phyloP scores from a whole-genome alignment of 2,888 invertebrate genomes.

The Troilus luridus region DNA sequence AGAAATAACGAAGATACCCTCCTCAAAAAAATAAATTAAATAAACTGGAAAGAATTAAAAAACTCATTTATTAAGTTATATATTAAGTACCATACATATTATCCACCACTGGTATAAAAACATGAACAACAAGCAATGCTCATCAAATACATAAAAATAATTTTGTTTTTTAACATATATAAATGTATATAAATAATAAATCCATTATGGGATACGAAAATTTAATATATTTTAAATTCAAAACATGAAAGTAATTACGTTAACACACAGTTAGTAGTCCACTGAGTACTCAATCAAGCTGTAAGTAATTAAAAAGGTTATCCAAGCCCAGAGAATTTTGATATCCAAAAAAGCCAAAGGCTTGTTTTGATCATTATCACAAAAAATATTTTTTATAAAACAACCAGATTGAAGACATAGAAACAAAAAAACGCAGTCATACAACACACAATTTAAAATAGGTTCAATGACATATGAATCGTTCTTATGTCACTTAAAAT shows the following conservation, averaged over 20 bases:
- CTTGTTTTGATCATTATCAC: not conserved
- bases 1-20: no score
- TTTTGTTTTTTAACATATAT: not conserved
- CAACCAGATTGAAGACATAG: not conserved
- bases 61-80: not conserved
- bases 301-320: not conserved
- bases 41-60: not conserved
- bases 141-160: conserved; percentile 7
- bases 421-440: not conserved
- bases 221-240: not conserved
- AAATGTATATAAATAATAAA: not conserved
- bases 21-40: not conserved
- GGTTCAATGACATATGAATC: not conserved
- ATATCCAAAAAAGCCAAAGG: no score
- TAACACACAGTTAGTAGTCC: not conserved
- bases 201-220: not conserved
- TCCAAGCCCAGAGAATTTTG: not conserved
- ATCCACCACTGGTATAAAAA: conserved; percentile 30
- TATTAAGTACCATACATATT: not conserved
- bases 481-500: not conserved
- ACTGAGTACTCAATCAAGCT: not conserved
- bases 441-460: not conserved
- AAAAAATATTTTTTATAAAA: not conserved
- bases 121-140: conserved; percentile 33
- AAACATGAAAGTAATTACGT: not conserved